Percentiles rank a stretch among this genome's conserved stretches.
Evolutionary conservation across 2,113 vertebrate species (phyloP).

Genomic region (Thinocorus orbignyianus): DNA sequence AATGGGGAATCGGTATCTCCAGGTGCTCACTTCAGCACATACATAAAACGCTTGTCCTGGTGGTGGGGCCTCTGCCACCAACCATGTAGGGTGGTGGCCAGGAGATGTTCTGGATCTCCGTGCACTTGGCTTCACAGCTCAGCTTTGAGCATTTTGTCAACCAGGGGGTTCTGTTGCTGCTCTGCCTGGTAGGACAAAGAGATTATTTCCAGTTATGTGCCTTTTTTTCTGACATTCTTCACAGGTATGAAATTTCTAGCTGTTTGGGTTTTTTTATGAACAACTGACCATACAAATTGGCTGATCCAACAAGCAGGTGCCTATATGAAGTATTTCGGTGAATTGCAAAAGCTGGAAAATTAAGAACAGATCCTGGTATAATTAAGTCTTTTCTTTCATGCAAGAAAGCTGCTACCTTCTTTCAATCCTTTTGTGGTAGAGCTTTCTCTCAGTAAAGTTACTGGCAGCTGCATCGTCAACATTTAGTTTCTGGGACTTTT

Average conservation of each 20-base stretch:
- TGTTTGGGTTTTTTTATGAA: neutral
- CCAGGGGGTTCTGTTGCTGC: neutral
- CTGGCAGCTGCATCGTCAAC: neutral
- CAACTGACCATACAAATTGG: neutral
- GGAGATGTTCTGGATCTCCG: neutral
- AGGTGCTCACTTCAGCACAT: neutral
- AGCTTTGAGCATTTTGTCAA: neutral
- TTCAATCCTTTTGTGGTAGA: neutral
- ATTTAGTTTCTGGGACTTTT: neutral
- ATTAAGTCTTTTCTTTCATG: neutral
- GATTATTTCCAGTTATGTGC: neutral
- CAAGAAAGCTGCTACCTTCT: neutral
- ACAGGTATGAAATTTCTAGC: neutral
- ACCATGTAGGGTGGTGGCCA: accelerated
- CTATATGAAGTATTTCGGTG: neutral
- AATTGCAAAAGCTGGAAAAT: neutral
- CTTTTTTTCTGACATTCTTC: neutral
- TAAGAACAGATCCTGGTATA: neutral
- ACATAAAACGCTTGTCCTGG: accelerated
- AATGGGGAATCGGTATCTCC: accelerated
- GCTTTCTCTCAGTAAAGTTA: neutral
- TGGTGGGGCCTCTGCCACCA: neutral
- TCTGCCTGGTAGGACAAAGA: neutral
- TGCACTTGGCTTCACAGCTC: neutral
- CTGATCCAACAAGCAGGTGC: neutral